Evolutionary conservation across 2,113 vertebrate species (phyloP).

Genomic region (Peromyscus polionotus): DNA sequence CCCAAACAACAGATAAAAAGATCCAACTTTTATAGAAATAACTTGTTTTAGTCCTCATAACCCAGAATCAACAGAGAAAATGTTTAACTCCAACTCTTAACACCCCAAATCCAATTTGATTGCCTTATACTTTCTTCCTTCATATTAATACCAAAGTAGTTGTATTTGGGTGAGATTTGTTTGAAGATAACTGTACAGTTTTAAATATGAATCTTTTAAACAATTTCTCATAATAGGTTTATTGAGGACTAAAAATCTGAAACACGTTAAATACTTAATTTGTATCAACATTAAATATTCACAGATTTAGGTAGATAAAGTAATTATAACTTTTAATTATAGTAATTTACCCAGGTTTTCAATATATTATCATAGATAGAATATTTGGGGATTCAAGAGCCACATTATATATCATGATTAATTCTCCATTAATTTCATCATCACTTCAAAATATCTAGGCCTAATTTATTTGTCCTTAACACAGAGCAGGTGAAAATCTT

Average conservation of each 20-base stretch:
- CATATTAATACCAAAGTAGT: neutral
- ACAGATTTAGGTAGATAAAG: neutral
- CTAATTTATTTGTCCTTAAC: neutral
- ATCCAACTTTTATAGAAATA: neutral
- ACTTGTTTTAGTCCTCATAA: neutral
- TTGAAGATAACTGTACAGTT: neutral
- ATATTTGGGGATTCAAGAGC: neutral
- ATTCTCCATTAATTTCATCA: neutral
- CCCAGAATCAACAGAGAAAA: neutral
- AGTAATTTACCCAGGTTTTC: neutral
- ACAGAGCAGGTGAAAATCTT: neutral
- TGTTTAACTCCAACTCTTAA: neutral
- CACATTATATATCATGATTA: neutral
- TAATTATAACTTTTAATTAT: neutral
- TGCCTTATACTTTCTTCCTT: neutral
- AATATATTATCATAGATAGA: neutral
- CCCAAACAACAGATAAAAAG: neutral
- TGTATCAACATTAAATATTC: neutral
- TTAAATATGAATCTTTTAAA: neutral
- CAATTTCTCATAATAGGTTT: neutral
- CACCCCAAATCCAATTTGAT: neutral
- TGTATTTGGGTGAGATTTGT: rapidly evolving
- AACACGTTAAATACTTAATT: neutral
- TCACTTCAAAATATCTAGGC: neutral
- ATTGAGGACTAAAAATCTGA: neutral